phyloP scores from a whole-genome alignment of 2,113 vertebrate genomes.

The Alligator sinensis region DNA sequence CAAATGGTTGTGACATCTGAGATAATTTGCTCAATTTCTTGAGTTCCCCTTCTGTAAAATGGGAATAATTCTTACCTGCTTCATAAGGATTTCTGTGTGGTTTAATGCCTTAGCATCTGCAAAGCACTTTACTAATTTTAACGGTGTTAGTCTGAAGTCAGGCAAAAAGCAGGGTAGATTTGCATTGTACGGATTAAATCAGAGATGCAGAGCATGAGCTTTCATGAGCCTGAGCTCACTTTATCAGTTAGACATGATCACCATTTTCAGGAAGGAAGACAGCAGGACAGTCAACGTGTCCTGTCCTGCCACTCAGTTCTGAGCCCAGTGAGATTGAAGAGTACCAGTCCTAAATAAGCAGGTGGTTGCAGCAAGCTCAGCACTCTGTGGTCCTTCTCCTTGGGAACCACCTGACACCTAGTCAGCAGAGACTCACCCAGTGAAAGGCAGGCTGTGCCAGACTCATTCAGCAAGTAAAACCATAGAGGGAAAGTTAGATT shows the following conservation, averaged over 20 bases:
- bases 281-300: accelerated
- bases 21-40: neutral
- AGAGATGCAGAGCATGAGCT: no score
- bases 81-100: neutral
- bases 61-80: neutral
- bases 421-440: conserved; percentile 16
- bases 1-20: neutral
- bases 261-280: neutral
- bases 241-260: neutral
- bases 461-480: neutral
- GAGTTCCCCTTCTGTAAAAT: neutral
- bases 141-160: no score
- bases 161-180: no score
- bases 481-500: conserved; percentile 7
- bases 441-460: conserved; percentile 28
- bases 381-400: neutral
- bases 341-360: neutral
- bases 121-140: no score
- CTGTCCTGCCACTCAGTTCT: neutral
- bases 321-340: neutral
- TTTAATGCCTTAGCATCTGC: neutral
- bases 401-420: neutral
- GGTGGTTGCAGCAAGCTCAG: neutral
- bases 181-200: no score
- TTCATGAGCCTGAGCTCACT: no score